Conservation (phyloP, 2,113 vertebrate species). For the Corvus hawaiiensis region DNA sequence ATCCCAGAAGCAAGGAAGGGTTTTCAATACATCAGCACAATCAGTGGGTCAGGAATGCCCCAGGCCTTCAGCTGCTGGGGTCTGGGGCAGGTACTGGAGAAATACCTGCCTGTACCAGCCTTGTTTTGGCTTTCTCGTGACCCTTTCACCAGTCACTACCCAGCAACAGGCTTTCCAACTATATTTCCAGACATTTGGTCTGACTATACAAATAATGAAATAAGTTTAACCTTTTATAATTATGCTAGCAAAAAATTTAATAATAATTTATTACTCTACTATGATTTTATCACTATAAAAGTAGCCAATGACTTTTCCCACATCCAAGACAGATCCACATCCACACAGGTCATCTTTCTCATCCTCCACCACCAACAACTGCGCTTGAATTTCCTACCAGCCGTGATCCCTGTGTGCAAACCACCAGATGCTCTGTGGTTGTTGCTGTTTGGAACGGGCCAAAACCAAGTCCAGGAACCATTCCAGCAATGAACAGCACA, state of each 20-base stretch:
- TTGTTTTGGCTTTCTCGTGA: neutral
- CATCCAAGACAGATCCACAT: neutral
- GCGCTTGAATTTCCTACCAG: neutral
- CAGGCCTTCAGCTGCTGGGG: neutral
- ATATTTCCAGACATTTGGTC: neutral
- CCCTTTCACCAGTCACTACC: neutral
- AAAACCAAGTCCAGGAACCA: fast-evolving
- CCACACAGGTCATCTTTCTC: neutral
- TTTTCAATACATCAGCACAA: neutral
- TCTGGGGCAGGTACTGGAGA: neutral
- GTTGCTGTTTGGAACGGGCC: neutral
- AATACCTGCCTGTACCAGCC: neutral
- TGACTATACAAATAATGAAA: neutral
- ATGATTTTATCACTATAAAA: neutral
- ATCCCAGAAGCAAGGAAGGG: neutral
- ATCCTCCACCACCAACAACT: neutral
- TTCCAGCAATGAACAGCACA: neutral
- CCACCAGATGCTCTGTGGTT: neutral
- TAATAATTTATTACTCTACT: neutral
- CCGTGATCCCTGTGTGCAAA: neutral
- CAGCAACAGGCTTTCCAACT: neutral
- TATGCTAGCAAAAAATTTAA: neutral
- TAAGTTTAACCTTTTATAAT: neutral
- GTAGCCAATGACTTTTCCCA: neutral
- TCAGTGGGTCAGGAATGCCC: neutral